Evolutionary conservation across 2,113 vertebrate species (phyloP).

Genomic region (Spea bombifrons): DNA sequence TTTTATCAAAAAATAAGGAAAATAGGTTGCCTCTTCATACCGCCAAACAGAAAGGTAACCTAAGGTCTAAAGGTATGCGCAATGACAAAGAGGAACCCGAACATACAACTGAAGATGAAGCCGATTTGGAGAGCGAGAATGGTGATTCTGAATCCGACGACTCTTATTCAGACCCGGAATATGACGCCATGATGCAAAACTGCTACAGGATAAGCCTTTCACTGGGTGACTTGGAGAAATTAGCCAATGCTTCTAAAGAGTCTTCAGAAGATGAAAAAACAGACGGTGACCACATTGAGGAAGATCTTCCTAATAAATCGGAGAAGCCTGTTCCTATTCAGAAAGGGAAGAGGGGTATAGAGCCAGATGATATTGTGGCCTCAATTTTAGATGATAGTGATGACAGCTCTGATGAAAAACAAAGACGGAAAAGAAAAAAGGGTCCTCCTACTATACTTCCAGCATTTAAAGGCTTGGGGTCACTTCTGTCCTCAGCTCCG

Average conservation of each 20-base stretch:
- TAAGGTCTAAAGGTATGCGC: constrained; percentile 17
- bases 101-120: background rate
- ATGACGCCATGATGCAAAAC: constrained; percentile 77
- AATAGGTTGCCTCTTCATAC: background rate
- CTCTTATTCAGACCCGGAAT: constrained; percentile 69
- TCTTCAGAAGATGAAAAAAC: constrained; percentile 24
- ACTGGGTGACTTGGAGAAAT: constrained; percentile 72
- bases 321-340: background rate
- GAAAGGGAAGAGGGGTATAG: constrained; percentile 17
- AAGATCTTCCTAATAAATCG: background rate
- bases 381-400: constrained; percentile 68
- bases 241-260: constrained; percentile 58
- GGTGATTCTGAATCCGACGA: constrained; percentile 38
- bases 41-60: constrained; percentile 3
- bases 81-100: constrained; percentile 16
- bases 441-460: constrained; percentile 56
- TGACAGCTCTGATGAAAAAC: constrained; percentile 54
- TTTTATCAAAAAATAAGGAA: background rate
- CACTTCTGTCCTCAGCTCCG: constrained; percentile 55
- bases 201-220: constrained; percentile 73
- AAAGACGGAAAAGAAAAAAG: constrained; percentile 50
- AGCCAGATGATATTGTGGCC: constrained; percentile 81
- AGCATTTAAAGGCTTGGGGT: constrained; percentile 75
- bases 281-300: background rate
- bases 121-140: background rate